These are phyloP conservation scores for Bombus soroeensis DNA, from an alignment of 1,140 invertebrate genomes.

Conservation along the genomic window DNA sequence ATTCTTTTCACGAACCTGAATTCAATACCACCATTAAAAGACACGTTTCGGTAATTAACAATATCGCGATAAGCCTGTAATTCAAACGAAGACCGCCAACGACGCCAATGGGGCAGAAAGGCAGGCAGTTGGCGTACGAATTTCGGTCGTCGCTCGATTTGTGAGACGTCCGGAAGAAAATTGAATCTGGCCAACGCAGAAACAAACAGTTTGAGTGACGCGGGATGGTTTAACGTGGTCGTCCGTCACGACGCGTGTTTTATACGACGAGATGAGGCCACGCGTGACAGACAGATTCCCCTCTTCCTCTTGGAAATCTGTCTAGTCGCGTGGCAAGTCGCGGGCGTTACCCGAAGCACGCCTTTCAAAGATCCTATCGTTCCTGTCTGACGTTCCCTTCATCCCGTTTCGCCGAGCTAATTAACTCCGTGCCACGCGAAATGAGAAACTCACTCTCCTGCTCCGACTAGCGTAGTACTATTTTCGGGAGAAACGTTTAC, in stretches of 20 bases:
- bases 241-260: conserved; percentile 72
- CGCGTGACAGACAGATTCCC: conserved; percentile 45
- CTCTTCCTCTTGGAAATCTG: conserved; percentile 68
- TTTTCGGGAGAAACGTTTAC: not conserved
- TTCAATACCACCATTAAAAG: not conserved
- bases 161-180: conserved; percentile 75
- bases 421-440: conserved; percentile 40
- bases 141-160: conserved; percentile 72
- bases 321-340: conserved; percentile 70
- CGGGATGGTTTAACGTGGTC: conserved; percentile 75
- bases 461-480: not conserved
- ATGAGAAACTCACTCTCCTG: conserved; percentile 7
- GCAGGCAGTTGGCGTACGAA: conserved; percentile 64
- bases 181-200: conserved; percentile 77
- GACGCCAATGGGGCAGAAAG: not conserved
- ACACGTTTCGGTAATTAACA: not conserved
- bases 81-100: conserved; percentile 26
- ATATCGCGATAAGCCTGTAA: not conserved
- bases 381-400: conserved; percentile 38
- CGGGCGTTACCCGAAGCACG: conserved; percentile 53
- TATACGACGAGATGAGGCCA: conserved; percentile 15
- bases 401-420: conserved; percentile 46
- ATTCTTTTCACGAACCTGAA: not conserved
- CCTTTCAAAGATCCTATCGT: conserved; percentile 59
- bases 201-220: conserved; percentile 75